Base-by-base conservation (phyloP, 1,140 invertebrate genomes). In the Gonioctena quinquepunctata region DNA sequence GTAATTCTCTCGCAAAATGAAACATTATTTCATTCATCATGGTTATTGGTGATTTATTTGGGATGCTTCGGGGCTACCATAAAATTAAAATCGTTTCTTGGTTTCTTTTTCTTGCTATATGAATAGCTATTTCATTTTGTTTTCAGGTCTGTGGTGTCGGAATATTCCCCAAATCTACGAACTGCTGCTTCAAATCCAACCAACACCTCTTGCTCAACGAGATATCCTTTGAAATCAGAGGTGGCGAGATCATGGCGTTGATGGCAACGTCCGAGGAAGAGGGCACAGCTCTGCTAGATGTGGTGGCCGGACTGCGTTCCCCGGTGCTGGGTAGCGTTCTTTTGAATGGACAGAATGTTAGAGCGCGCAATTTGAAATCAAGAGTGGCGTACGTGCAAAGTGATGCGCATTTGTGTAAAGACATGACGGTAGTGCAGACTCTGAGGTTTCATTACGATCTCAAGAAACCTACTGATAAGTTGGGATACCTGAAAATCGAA, bases 171-270 rank as follows among this genome's bases (percentile, higher is more conserved):
- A 77, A 80, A 8, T 78, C 82, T n/a, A 18, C 19, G 4, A 16
- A 25, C 1, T 72, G 69, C 0, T 77, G 76, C 49, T 73, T 76
- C 27, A 28, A 50, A 13, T 73, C 74, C 1, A 77, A 73, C 52
- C 77, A 73, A 5, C 80, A 83, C 50, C 73, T 83, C 4, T 77
- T 91, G 2, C 79, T 95, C 28, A 89, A 92, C 59, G 90, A 90
- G 8, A 86, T 95, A 6, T 91, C 90, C 1, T 88, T 96, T 70
- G 93, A 98, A 83, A 93, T 93, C 4, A 90, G 91, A 66, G 95
- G 94, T 0, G 95, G 94, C 3, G 96, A 98, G 85, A 89, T 97
- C 11, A 83, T 98, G 66, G 94, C 94, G 0, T 87, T 98, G 8
- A 91, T 98, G 90, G 90, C 95, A 0, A 97, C 96, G 0, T 88